Evolutionary conservation across 2,797 vertebrate genomes (phyloP).

Genomic region (Crenichthys baileyi): DNA sequence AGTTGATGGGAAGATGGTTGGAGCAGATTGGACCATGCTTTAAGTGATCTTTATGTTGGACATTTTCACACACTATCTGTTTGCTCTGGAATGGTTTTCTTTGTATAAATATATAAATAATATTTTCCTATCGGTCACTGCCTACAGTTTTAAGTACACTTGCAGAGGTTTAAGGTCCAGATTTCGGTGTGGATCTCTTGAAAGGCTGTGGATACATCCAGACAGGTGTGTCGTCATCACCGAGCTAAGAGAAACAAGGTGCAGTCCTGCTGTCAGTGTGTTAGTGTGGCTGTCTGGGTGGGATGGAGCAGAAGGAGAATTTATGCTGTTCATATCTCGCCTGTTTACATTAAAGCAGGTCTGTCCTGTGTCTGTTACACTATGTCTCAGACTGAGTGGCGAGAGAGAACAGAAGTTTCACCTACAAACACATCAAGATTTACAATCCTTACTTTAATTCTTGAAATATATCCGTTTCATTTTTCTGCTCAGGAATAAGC

Average conservation of each 20-base stretch:
- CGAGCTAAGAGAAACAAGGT: neutral
- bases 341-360: conserved; percentile 55
- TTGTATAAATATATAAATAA: no score
- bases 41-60: no score
- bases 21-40: no score
- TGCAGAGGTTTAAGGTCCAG: neutral
- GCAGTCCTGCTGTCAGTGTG: neutral
- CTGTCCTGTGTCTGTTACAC: conserved; percentile 14
- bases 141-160: no score
- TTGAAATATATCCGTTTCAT: neutral
- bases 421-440: neutral
- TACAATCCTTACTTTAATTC: neutral
- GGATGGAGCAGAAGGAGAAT: conserved; percentile 7
- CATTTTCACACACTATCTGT: no score
- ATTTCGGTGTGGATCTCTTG: neutral
- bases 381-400: conserved; percentile 2
- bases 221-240: neutral
- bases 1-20: no score
- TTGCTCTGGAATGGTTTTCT: no score
- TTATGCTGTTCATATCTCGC: conserved; percentile 37
- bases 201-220: neutral
- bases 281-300: conserved; percentile 3
- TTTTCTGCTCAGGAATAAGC: neutral
- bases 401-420: neutral
- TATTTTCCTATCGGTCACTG: no score